Evolutionary conservation across 2,797 vertebrate genomes (phyloP).

Genomic region (Onychomys leucogaster): DNA sequence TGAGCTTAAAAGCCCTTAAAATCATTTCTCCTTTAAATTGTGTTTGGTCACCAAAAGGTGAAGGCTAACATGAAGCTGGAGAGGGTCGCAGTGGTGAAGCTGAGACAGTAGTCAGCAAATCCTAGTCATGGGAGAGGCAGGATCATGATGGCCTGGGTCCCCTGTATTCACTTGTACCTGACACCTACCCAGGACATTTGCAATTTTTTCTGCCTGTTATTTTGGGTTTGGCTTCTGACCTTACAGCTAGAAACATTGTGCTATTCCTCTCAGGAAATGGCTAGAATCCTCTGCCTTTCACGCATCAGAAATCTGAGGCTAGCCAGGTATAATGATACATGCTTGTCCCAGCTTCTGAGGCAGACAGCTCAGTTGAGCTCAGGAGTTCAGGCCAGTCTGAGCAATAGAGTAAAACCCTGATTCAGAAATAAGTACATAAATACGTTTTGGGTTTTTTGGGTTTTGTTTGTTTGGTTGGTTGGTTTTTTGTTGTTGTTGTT

Average conservation of each 20-base stretch:
- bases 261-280: neutral
- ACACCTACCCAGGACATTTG: conserved; percentile 1
- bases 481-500: too few species aligned
- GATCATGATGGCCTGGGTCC: neutral
- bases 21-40: neutral
- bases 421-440: neutral
- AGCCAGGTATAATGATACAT: neutral
- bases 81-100: neutral
- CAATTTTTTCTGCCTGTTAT: neutral
- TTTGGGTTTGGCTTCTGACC: neutral
- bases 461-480: too few species aligned
- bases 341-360: neutral
- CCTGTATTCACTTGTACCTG: neutral
- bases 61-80: neutral
- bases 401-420: neutral
- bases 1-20: neutral
- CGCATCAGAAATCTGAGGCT: conserved; percentile 32
- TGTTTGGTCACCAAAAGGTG: neutral
- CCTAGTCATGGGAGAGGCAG: neutral
- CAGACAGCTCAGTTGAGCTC: neutral
- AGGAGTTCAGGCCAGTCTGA: neutral
- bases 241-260: conserved; percentile 41
- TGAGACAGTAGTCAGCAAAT: neutral
- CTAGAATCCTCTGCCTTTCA: neutral
- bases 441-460: too few species aligned